Base-by-base conservation (phyloP, 2,113 vertebrate species). In the Syngnathus floridae region DNA sequence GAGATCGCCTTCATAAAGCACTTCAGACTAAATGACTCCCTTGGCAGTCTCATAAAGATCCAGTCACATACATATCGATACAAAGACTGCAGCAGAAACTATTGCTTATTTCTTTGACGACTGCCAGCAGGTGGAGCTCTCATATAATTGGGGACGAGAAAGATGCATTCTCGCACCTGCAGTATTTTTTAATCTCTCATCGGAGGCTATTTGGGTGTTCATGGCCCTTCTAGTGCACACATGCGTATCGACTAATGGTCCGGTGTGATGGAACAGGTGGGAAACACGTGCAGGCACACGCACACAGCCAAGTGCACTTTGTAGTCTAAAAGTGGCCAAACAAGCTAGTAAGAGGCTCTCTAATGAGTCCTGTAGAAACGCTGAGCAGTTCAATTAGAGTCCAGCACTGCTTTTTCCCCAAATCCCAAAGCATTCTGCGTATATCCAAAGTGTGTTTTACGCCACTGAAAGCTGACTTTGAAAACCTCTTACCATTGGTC, bases 81-180 rank as follows among this genome's bases (percentile, higher is more conserved):
- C 52, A 70, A 56, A 76, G 84, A 82, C 38, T 78, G 26, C 26
- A 31, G 26, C 2, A 31, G 26, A 31, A 31, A 31, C 26, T 31
- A 31, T 31, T 31, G 26, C 26, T 43, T 37, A 45, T 48, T 67
- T 43, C 26, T 71, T n/a, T 59, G 73, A 74, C 70, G 59, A 56
- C 64, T 61, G 66, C 83, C 88, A 84, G 82, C 77, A 85, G 85
- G 82, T 76, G 84, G 82, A 66, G 83, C 83, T 85, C 73, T 77
- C 66, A 69, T 71, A 79, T 70, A 82, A 74, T 63, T 2, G 67
- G 69, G 74, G 56, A 62, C 46, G 63, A 37, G 57, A 72, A 41
- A 56, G 69, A 62, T 12, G 62, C 5, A 2, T 48, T 55, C 58
- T 35, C 13, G 45, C 19, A 12, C 77, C 71, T 75, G 81, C 74